These are phyloP conservation scores for Miltochrista miniata DNA, from an alignment of 2,888 invertebrate species.

Conservation along the genomic window DNA sequence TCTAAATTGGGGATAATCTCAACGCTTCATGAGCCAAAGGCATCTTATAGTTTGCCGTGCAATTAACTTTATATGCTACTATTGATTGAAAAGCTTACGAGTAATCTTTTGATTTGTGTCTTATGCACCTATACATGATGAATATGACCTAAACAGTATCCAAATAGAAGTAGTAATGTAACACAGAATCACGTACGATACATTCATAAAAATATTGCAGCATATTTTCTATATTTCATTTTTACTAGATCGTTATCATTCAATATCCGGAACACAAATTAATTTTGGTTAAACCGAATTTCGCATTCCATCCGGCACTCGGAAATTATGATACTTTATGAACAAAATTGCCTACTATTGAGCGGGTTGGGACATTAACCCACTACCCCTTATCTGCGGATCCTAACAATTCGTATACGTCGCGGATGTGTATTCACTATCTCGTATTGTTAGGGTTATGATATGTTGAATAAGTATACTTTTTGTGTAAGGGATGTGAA, in stretches of 20 bases:
- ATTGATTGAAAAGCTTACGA: no score
- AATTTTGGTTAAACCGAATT: slow-evolving; percentile 2
- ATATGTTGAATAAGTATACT: slow-evolving; percentile 25
- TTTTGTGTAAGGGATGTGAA: slow-evolving; percentile 10
- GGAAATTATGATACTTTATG: slow-evolving; percentile 32
- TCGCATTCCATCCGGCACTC: slow-evolving; percentile 23
- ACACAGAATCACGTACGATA: no score
- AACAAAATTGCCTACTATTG: slow-evolving; percentile 30
- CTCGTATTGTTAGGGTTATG: slow-evolving; percentile 34
- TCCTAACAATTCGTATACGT: slow-evolving; percentile 29
- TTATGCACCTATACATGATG: no score
- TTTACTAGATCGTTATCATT: neutral
- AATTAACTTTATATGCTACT: no score
- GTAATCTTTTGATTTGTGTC: no score
- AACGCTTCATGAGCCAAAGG: no score
- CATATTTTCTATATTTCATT: neutral
- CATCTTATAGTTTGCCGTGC: no score
- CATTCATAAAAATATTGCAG: no score
- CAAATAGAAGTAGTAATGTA: no score
- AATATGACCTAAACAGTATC: no score
- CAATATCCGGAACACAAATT: slow-evolving; percentile 6
- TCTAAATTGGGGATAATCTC: no score
- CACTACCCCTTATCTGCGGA: slow-evolving; percentile 34
- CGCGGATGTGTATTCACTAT: slow-evolving; percentile 37
- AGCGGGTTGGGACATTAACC: slow-evolving; percentile 27